Base-by-base conservation (phyloP, 2,113 vertebrate genomes). In the Nothocercus nigrocapillus region DNA sequence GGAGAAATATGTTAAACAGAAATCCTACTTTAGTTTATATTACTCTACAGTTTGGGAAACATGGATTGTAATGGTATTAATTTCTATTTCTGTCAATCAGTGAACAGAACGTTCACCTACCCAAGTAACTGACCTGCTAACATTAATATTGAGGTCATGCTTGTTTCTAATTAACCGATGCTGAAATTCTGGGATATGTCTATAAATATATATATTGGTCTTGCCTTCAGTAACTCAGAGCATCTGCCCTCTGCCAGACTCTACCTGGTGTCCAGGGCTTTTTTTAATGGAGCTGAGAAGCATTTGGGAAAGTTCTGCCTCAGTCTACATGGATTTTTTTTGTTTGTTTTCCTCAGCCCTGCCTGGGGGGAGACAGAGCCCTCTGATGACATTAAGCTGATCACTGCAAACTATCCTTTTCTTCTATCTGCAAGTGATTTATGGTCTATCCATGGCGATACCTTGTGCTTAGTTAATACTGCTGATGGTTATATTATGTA, bases 11-110 rank as follows among this genome's bases (percentile, higher is more conserved):
- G 19, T 36, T 25, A 38, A 72, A 30, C 19, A 63, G 7, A 79
- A 85, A 6, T 34, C 32, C 72, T 32, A 19, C 27, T 72, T 12
- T 8, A 13, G 19, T 4, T 16, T 2, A 5, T 17, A 21, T 7
- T 4, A 2, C 27, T 49, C 32, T 5, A 24, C 9, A 21, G 14
- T 4, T 25, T 3, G 16, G 11, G 8, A 4, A 75, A 2, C n/a
- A 5, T 28, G 17, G 59, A n/a, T n/a, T 12, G 4, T 5, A 28
- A 64, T 3, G 34, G 19, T 4, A 80, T 44, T 47, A 76, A 73
- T 47, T 25, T 38, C 32, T 13, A 0, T 49, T 79, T 40, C 11
- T 38, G 47, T 30, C 47, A 11, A 18, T 16, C 42, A 6, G 4
- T 25, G 28, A 70, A 62, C 13, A 58, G 47, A 30, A 5, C 2